Percentiles rank a stretch among this genome's conserved stretches.
These are phyloP conservation scores for Lepus europaeus DNA, from an alignment of 2,113 vertebrate genomes.

Conservation along the genomic window DNA sequence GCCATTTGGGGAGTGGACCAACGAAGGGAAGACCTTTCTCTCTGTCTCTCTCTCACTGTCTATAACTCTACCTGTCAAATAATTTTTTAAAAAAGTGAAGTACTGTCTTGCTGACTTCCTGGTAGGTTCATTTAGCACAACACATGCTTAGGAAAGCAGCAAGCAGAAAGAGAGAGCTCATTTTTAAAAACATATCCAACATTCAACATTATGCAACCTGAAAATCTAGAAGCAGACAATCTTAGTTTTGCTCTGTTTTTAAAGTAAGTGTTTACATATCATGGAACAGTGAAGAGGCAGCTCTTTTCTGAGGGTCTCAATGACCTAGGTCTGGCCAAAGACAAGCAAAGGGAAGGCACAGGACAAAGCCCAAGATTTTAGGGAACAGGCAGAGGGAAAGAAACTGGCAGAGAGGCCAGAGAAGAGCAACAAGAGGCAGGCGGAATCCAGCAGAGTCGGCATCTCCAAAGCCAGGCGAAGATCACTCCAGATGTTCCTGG, in stretches of 20 bases:
- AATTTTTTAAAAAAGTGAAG: too few species aligned
- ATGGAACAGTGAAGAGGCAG: background rate
- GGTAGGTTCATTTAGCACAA: background rate
- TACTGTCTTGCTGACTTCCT: background rate
- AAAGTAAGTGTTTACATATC: background rate
- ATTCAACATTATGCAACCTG: background rate
- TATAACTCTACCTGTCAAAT: too few species aligned
- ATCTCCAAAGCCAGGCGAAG: constrained; percentile 7
- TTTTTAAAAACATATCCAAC: background rate
- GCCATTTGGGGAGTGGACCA: too few species aligned
- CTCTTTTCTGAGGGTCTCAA: background rate
- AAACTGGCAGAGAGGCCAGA: constrained; percentile 39
- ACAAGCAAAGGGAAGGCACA: background rate
- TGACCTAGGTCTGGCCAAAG: background rate
- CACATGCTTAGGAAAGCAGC: background rate
- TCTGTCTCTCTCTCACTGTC: too few species aligned
- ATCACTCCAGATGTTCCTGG: constrained; percentile 55
- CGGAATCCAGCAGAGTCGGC: background rate
- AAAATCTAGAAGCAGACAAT: background rate
- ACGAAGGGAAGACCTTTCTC: too few species aligned
- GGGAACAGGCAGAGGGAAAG: background rate
- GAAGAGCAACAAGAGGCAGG: background rate
- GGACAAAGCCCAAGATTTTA: background rate
- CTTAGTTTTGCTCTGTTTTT: constrained; percentile 29
- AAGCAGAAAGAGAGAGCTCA: background rate